Base-by-base conservation (phyloP, 2,888 invertebrate genomes). In the Belgica antarctica region DNA sequence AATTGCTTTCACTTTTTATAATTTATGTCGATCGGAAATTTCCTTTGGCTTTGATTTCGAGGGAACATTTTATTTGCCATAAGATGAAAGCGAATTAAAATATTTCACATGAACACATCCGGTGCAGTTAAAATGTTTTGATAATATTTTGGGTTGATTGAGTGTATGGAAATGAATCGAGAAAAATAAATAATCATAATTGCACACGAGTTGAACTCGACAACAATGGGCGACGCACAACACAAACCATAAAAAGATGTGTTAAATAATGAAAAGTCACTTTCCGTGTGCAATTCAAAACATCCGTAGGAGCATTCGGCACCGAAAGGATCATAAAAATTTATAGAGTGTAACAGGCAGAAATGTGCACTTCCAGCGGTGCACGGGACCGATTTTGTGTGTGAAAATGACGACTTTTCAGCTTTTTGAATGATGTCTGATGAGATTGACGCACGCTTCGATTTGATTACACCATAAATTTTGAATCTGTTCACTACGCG, bases 391-490 rank as follows among this genome's bases (percentile, higher is more conserved):
- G 24, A 17, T 52, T 46, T 52, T 19, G 25, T 41, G 10, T 66
- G 68, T 68, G 68, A 31, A 57, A 57, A 68, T n/a, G n/a, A 57
- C 7, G 15, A 36, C 24, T 66, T 36, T 41, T 5, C n/a, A 28
- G 28, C 31, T 17, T 8, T 27, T 59, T 59, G 59, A 59, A 59
- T 59, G 27, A 59, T 59, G 59, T 59, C 24, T 34, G 57, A 68
- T 68, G 68, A 68, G 68, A 27, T 68, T 52, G 68, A 68, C 68
- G 24, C 68, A 68, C 68, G 68, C 41, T 57, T 57, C 52, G 52
- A 68, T 68, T 68, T 68, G 68, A 68, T 68, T 68, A 68, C 68
- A 68, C 57, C 68, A 68, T 68, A 68, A 68, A 68, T 68, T 68
- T 28, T 15, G 19, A 52, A 22, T 52, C 22, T 52, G 17, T n/a